A percentile compares a stretch with the other conserved stretches of the same genome.
Evolutionary conservation across 2,888 invertebrate species (phyloP).

Genomic region (Ophonus ardosiacus): DNA sequence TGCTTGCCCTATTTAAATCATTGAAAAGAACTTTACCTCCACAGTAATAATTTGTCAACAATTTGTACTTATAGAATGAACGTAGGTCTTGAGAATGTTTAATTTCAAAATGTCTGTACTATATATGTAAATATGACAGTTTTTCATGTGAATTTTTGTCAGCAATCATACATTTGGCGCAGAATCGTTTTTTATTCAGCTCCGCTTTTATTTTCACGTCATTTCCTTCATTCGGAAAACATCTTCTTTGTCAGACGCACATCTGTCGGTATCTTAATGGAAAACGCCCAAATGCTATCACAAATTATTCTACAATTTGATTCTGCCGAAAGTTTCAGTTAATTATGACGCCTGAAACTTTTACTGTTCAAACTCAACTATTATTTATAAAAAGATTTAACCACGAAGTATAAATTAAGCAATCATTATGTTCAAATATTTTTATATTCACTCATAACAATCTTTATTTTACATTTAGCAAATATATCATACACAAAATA

Average conservation of each 20-base stretch:
- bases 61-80: not conserved
- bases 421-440: too few relatives aligned
- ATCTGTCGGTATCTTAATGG: constrained; percentile 31
- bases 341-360: too few relatives aligned
- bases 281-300: constrained; percentile 12
- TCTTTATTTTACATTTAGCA: too few relatives aligned
- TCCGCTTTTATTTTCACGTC: constrained; percentile 30
- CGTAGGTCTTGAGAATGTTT: not conserved
- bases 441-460: too few relatives aligned
- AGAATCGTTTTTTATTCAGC: constrained; percentile 14
- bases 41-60: too few relatives aligned
- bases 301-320: constrained; percentile 11
- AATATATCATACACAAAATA: too few relatives aligned
- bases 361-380: too few relatives aligned
- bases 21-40: too few relatives aligned
- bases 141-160: not conserved
- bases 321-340: too few relatives aligned
- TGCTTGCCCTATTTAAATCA: too few relatives aligned
- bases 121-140: constrained; percentile 4
- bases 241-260: constrained; percentile 16
- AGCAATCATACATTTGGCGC: not conserved
- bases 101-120: not conserved
- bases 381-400: too few relatives aligned
- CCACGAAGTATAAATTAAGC: too few relatives aligned
- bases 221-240: constrained; percentile 37